Evolutionary conservation across 2,797 vertebrate species (phyloP).

Genomic region (Phrynocephalus forsythii): DNA sequence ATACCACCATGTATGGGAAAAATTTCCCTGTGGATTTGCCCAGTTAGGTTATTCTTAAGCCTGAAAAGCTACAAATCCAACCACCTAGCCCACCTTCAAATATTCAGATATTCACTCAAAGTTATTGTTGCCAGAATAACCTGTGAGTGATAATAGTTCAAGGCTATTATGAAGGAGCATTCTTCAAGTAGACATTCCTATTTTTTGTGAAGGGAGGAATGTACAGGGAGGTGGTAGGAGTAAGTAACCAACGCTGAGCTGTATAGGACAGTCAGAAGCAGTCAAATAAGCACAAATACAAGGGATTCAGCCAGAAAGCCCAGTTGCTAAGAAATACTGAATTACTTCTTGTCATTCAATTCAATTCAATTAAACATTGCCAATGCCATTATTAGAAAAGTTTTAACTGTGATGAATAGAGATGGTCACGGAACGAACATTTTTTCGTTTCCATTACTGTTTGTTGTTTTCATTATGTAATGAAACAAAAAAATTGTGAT

Average conservation of each 20-base stretch:
- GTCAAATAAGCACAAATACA: background rate
- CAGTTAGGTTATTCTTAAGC: background rate
- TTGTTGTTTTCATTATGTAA: too few relatives aligned
- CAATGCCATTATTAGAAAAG: background rate
- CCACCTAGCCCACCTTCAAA: background rate
- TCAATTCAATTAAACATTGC: background rate
- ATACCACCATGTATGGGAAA: constrained; percentile 9
- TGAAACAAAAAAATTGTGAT: too few relatives aligned
- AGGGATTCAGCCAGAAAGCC: background rate
- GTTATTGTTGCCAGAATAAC: constrained; percentile 18
- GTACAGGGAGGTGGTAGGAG: background rate
- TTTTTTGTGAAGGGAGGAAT: constrained; percentile 19
- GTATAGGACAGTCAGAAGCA: background rate
- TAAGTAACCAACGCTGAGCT: background rate
- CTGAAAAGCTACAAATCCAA: background rate
- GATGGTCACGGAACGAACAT: too few relatives aligned
- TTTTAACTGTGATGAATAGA: background rate
- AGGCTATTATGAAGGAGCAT: constrained; percentile 12
- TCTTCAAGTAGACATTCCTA: background rate
- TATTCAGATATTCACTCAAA: constrained; percentile 1
- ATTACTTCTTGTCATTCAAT: too few relatives aligned
- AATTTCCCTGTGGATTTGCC: background rate
- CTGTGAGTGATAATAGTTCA: constrained; percentile 5
- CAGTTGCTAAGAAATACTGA: background rate
- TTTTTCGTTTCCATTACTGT: too few relatives aligned